phyloP scores from a whole-genome alignment of 2,888 invertebrate species.

The Hypsopygia costalis region DNA sequence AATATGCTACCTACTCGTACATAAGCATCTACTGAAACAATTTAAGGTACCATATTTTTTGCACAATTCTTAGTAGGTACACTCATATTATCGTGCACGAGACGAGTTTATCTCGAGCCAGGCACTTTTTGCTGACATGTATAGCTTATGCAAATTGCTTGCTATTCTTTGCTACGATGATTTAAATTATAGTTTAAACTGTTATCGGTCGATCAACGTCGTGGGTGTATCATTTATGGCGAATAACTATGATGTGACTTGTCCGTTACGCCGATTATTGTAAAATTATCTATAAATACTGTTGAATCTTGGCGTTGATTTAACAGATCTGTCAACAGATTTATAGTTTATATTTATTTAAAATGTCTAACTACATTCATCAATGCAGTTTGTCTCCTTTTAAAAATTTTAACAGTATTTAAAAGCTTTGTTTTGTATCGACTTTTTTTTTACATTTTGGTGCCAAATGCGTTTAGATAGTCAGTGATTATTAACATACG shows the following conservation, averaged over 20 bases:
- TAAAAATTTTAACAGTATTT: too few relatives aligned
- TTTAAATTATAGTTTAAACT: slow-evolving; percentile 25
- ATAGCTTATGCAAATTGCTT: slow-evolving; percentile 28
- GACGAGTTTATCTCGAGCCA: slow-evolving; percentile 2
- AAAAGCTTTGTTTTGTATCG: too few relatives aligned
- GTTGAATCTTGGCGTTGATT: not conserved
- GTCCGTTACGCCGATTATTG: slow-evolving; percentile 1
- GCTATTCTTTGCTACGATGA: slow-evolving; percentile 27
- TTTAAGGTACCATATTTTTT: not conserved
- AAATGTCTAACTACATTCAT: too few relatives aligned
- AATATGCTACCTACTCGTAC: too few relatives aligned
- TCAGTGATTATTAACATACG: too few relatives aligned
- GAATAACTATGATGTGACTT: slow-evolving; percentile 1
- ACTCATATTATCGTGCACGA: not conserved
- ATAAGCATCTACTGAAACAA: not conserved
- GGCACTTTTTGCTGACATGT: slow-evolving; percentile 19
- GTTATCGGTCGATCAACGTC: slow-evolving; percentile 7
- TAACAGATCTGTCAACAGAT: not conserved
- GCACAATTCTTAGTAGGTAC: not conserved
- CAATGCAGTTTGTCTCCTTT: too few relatives aligned
- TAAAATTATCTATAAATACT: not conserved
- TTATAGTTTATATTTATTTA: too few relatives aligned
- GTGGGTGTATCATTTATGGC: slow-evolving; percentile 8
- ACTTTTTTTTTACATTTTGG: too few relatives aligned
- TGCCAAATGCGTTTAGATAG: too few relatives aligned